Base-by-base conservation (phyloP, 1,140 invertebrate genomes). In the Eueides isabella region DNA sequence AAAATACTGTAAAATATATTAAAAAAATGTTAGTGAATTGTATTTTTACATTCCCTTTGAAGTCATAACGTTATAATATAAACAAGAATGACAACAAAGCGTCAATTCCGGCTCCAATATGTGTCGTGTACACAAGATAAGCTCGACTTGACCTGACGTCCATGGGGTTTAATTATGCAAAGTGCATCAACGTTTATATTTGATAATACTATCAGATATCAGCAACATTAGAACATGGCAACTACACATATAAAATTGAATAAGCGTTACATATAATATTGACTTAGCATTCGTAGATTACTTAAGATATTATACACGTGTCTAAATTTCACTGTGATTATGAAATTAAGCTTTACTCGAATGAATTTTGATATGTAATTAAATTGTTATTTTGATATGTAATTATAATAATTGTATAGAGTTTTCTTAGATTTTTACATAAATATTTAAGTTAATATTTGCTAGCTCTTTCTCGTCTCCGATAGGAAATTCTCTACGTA, bases 401-500 rank as follows among this genome's bases (percentile, higher is more conserved):
- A n/a, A n/a, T n/a, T n/a, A n/a, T n/a, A n/a, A n/a, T n/a, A n/a
- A n/a, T n/a, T n/a, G n/a, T n/a, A n/a, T n/a, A n/a, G n/a, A n/a
- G n/a, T n/a, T n/a, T n/a, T n/a, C n/a, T n/a, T n/a, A n/a, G n/a
- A n/a, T n/a, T n/a, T n/a, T n/a, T n/a, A n/a, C n/a, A n/a, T n/a
- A n/a, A n/a, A n/a, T n/a, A n/a, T n/a, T n/a, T n/a, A n/a, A n/a
- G n/a, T n/a, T n/a, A n/a, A n/a, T n/a, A n/a, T n/a, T n/a, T n/a
- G n/a, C n/a, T n/a, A n/a, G n/a, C 14, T 6, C n/a, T 14, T 44
- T 5, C 41, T 38, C n/a, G 14, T 44, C 41, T 44, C 41, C 41
- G 41, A 67, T 44, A 29, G 66, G 41, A 63, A 71, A 33, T 33
- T 63, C 44, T 71, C 63, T 71, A 30, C 61, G 63, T 71, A 71